Evolutionary conservation across 2,113 vertebrate genomes (phyloP).

Genomic region (Heliornis fulica): DNA sequence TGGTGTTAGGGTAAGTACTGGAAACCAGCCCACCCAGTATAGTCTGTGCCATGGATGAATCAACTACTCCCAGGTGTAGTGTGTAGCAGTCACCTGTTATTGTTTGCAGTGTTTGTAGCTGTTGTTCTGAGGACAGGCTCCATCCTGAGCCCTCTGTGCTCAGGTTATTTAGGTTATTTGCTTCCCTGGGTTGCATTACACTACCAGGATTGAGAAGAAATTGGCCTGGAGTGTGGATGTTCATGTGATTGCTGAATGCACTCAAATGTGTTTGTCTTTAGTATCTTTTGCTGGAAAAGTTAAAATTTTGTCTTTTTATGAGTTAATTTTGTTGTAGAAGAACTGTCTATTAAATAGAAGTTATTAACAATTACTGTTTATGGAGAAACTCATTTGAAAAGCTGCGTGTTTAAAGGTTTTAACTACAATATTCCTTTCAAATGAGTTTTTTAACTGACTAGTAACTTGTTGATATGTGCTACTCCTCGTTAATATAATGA

Average conservation of each 20-base stretch:
- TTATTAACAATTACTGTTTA: slow-evolving; percentile 50
- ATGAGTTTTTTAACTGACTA: slow-evolving; percentile 37
- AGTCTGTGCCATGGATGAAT: background rate
- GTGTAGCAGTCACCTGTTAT: background rate
- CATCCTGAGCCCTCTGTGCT: background rate
- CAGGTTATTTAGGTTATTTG: background rate
- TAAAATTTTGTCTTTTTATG: slow-evolving; percentile 38
- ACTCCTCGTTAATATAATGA: slow-evolving; percentile 1
- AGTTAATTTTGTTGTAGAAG: slow-evolving; percentile 34
- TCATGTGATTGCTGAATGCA: background rate
- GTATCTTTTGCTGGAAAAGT: slow-evolving; percentile 7
- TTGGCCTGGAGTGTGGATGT: background rate
- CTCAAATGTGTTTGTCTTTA: background rate
- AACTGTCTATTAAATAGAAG: slow-evolving; percentile 38
- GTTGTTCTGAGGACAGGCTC: background rate
- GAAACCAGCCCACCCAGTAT: background rate
- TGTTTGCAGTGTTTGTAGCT: background rate
- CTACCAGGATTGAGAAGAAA: background rate
- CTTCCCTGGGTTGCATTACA: background rate
- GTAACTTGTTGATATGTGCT: slow-evolving; percentile 45
- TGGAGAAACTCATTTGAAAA: slow-evolving; percentile 33
- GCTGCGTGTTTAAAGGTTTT: slow-evolving; percentile 34
- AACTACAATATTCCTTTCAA: slow-evolving; percentile 20
- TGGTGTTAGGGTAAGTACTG: background rate
- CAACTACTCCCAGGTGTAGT: background rate